Conservation (phyloP, 2,113 vertebrate species). For the Paraplagusia blochii region DNA sequence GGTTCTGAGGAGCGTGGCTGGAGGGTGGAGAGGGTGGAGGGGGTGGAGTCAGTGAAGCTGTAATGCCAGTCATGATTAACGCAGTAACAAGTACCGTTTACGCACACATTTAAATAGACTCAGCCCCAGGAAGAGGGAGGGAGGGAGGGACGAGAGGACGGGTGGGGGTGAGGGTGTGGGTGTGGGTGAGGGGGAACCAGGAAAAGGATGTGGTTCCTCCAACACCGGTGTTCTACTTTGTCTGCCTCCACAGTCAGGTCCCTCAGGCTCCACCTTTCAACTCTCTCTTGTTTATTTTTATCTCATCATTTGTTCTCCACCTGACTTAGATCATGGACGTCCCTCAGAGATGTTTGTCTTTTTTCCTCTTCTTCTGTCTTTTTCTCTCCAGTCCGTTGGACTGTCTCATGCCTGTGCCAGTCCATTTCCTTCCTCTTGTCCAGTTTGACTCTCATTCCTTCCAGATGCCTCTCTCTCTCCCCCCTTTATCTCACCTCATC, state of each 20-base stretch:
- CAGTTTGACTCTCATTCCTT: conserved; percentile 54
- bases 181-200: no score
- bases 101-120: conserved; percentile 70
- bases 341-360: conserved; percentile 22
- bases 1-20: conserved; percentile 38
- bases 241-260: conserved; percentile 64
- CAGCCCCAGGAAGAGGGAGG: conserved; percentile 42
- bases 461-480: conserved; percentile 44
- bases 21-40: conserved; percentile 14
- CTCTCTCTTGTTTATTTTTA: conserved; percentile 37
- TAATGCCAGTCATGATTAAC: conserved; percentile 70
- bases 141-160: background rate
- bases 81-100: conserved; percentile 55
- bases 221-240: conserved; percentile 56
- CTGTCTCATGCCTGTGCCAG: conserved; percentile 41
- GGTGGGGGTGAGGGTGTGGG: no score
- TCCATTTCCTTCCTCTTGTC: conserved; percentile 26
- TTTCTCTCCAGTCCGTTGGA: conserved; percentile 38
- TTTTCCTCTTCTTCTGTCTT: conserved; percentile 21
- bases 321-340: conserved; percentile 59
- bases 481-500: conserved; percentile 26
- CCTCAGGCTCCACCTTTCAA: conserved; percentile 49
- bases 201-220: conserved; percentile 44
- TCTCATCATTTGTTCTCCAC: conserved; percentile 9
- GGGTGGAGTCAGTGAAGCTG: conserved; percentile 27